Evolutionary conservation across 1,140 invertebrate species (phyloP).

Genomic region (Fopius arisanus): DNA sequence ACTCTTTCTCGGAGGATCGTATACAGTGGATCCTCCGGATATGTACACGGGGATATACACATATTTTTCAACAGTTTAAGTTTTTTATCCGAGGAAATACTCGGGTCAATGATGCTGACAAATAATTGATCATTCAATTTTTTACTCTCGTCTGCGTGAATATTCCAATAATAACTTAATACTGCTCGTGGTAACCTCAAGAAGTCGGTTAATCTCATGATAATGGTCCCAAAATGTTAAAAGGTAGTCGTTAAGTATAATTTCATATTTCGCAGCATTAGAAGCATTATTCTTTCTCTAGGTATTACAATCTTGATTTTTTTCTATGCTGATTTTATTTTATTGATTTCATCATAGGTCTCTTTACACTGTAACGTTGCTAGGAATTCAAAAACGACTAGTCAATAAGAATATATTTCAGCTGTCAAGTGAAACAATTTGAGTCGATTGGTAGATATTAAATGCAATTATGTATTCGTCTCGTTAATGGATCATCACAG

Average conservation of each 20-base stretch:
- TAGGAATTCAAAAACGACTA: background rate
- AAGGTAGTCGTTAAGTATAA: slow-evolving; percentile 39
- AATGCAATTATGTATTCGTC: background rate
- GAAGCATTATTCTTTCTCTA: slow-evolving; percentile 30
- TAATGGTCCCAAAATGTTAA: slow-evolving; percentile 49
- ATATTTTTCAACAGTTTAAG: background rate
- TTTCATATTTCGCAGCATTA: slow-evolving; percentile 29
- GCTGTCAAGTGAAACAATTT: background rate
- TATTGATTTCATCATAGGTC: slow-evolving; percentile 15
- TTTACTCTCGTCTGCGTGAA: background rate
- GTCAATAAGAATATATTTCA: background rate
- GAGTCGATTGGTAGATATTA: background rate
- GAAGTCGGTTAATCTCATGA: slow-evolving; percentile 44
- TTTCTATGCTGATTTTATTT: slow-evolving; percentile 19
- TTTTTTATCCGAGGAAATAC: background rate
- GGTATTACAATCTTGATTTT: slow-evolving; percentile 16
- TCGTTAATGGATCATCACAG: too few relatives aligned
- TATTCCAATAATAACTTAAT: slow-evolving; percentile 43
- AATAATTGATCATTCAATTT: slow-evolving; percentile 4
- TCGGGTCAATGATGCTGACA: background rate
- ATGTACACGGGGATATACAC: slow-evolving; percentile 34
- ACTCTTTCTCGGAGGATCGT: background rate
- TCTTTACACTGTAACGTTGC: background rate
- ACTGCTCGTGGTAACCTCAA: slow-evolving; percentile 43
- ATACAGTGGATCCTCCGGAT: slow-evolving; percentile 26